A percentile compares a stretch with the other conserved stretches of the same genome.
Evolutionary conservation across 2,888 invertebrate species (phyloP).

Genomic region (Patella caerulea): DNA sequence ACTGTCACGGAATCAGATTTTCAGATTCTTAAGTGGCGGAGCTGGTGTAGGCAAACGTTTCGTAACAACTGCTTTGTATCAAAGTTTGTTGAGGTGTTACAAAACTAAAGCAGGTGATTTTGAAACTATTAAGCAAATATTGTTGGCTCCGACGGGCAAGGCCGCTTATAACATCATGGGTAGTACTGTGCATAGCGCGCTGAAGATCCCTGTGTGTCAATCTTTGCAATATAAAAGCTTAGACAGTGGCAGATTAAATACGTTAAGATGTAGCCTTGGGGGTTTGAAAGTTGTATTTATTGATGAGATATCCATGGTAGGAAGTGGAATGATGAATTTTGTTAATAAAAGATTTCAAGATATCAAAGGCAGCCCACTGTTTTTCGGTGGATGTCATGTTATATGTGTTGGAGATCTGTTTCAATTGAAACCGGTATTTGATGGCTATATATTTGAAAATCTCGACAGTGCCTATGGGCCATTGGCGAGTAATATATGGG

Average conservation of each 20-base stretch:
- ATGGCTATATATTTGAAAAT: constrained; percentile 18
- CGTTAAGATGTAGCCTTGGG: constrained; percentile 6
- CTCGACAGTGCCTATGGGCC: constrained; percentile 20
- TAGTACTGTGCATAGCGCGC: constrained; percentile 27
- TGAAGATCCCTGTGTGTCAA: constrained; percentile 29
- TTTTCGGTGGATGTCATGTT: constrained; percentile 19
- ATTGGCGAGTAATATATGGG: constrained; percentile 14
- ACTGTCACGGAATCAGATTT: constrained; percentile 32
- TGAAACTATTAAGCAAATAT: constrained; percentile 20
- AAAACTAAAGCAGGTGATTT: constrained; percentile 36
- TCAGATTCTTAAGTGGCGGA: constrained; percentile 39
- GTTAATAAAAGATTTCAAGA: constrained; percentile 31
- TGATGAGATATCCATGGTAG: constrained; percentile 45
- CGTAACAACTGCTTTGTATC: constrained; percentile 39
- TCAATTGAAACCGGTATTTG: constrained; percentile 30
- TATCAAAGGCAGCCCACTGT: constrained; percentile 30
- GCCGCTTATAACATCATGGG: constrained; percentile 35
- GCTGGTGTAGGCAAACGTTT: constrained; percentile 44
- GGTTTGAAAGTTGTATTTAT: constrained; percentile 34
- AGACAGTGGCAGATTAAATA: constrained; percentile 13
- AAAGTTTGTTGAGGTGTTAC: constrained; percentile 33
- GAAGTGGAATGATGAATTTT: constrained; percentile 28
- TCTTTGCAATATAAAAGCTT: constrained; percentile 24
- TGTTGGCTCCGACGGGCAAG: constrained; percentile 44
- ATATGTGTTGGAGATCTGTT: constrained; percentile 14